A percentile compares a stretch with the other conserved stretches of the same genome.
Conservation (phyloP, 2,797 vertebrate species). For the Onychomys torridus region DNA sequence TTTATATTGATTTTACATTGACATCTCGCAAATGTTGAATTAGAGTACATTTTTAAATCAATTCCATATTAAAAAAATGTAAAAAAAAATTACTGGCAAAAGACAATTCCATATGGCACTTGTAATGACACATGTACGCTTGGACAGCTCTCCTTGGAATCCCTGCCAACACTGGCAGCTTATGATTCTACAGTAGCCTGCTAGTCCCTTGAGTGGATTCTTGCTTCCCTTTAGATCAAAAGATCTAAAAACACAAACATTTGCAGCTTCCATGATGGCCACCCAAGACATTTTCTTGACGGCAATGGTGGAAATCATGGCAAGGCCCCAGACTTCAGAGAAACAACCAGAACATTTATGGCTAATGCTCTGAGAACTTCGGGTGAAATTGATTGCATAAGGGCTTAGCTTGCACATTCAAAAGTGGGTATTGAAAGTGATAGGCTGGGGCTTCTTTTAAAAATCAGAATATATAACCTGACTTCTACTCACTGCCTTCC, state of each 20-base stretch:
- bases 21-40: slow-evolving; percentile 3
- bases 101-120: neutral
- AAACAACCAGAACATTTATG: neutral
- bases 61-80: slow-evolving; percentile 18
- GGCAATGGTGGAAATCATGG: neutral
- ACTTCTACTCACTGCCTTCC: slow-evolving; percentile 84
- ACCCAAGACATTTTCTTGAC: slow-evolving; percentile 23
- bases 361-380: neutral
- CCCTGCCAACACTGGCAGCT: neutral
- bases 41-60: slow-evolving; percentile 7
- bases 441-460: slow-evolving; percentile 82
- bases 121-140: neutral
- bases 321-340: slow-evolving; percentile 35
- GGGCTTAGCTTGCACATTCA: slow-evolving; percentile 71
- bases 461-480: slow-evolving; percentile 84
- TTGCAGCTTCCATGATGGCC: neutral
- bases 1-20: slow-evolving; percentile 30
- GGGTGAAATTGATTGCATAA: slow-evolving; percentile 33
- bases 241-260: neutral
- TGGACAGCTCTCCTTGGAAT: neutral
- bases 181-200: neutral
- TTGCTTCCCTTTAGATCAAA: slow-evolving; percentile 7
- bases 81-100: neutral
- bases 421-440: slow-evolving; percentile 82
- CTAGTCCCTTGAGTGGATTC: neutral